These are phyloP conservation scores for Leptodactylus fallax DNA, from an alignment of 2,797 vertebrate species.

Conservation along the genomic window DNA sequence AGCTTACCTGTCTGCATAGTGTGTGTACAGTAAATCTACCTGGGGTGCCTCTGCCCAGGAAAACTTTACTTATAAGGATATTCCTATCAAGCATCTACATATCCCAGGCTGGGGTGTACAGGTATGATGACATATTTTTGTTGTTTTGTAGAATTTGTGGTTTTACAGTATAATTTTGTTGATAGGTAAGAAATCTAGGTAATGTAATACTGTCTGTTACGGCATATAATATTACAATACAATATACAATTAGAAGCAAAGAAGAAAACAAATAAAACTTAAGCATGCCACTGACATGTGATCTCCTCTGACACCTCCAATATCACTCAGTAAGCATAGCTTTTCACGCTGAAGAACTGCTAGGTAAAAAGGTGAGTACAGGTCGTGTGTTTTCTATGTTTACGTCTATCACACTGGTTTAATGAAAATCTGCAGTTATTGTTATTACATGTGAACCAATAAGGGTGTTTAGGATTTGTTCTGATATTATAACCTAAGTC, in stretches of 20 bases:
- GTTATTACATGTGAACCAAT: neutral
- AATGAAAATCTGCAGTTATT: neutral
- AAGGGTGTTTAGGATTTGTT: neutral
- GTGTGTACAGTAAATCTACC: neutral
- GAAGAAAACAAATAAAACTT: neutral
- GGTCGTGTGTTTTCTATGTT: neutral
- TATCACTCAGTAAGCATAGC: neutral
- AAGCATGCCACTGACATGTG: neutral
- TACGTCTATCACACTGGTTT: neutral
- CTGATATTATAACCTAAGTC: neutral
- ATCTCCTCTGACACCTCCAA: neutral
- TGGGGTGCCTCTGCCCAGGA: neutral
- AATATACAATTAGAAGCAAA: neutral
- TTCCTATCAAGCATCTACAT: neutral
- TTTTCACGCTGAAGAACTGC: neutral
- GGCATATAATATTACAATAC: neutral
- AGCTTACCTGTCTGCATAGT: conserved; percentile 30
- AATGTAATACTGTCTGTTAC: neutral
- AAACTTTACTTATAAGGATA: conserved; percentile 51
- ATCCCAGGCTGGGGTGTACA: conserved; percentile 19
- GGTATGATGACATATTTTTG: conserved; percentile 21
- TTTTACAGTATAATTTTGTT: neutral
- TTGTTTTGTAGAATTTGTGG: neutral
- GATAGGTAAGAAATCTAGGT: no score
- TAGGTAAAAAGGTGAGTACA: neutral